Conservation (phyloP, 1,140 invertebrate genomes). For the Drosophila mojavensis region DNA sequence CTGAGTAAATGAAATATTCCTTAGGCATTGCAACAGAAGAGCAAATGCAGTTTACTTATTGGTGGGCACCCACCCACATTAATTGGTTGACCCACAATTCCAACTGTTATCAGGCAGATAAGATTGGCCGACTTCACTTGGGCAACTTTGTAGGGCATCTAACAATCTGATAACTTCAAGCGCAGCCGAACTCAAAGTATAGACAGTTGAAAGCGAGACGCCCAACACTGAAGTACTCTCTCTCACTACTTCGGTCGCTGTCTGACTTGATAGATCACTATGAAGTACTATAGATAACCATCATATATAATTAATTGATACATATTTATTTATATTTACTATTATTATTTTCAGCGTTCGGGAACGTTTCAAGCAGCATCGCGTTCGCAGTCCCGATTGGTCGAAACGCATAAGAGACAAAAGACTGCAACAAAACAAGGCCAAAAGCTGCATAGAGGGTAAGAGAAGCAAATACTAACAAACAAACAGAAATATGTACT, state of each 20-base stretch:
- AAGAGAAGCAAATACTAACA: conserved; percentile 36
- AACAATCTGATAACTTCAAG: conserved; percentile 22
- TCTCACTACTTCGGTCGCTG: background rate
- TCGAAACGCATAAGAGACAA: conserved; percentile 84
- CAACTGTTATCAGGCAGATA: conserved; percentile 60
- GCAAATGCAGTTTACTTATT: conserved; percentile 1
- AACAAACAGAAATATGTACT: background rate
- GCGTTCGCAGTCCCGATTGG: conserved; percentile 83
- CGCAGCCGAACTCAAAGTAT: background rate
- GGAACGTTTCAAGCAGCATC: conserved; percentile 84
- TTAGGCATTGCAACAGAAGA: conserved; percentile 1
- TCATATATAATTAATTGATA: conserved; percentile 1
- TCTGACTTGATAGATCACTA: conserved; percentile 47
- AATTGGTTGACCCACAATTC: conserved; percentile 74
- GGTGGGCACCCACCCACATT: conserved; percentile 21
- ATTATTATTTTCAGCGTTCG: conserved; percentile 74
- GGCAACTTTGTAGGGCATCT: conserved; percentile 16
- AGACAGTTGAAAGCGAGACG: conserved; percentile 34
- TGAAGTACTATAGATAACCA: conserved; percentile 47
- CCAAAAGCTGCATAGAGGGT: conserved; percentile 79
- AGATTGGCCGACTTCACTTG: conserved; percentile 53
- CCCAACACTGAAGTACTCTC: conserved; percentile 1
- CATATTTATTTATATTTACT: background rate
- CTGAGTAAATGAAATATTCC: background rate
- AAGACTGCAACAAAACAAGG: conserved; percentile 83